Conservation (phyloP, 2,113 vertebrate species). For the Todiramphus chloris region DNA sequence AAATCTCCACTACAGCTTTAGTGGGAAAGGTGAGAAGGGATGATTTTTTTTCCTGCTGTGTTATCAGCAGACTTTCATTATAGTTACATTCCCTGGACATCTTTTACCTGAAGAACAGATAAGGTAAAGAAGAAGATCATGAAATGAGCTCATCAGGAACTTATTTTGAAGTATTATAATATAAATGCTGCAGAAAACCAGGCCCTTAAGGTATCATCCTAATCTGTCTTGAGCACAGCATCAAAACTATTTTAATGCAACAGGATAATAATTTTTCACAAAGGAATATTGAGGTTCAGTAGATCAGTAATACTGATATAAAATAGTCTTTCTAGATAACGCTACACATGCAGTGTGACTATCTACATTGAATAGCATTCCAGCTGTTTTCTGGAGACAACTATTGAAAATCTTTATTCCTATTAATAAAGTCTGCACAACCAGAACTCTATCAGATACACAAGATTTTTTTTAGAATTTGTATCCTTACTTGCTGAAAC, state of each 20-base stretch:
- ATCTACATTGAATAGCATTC: background rate
- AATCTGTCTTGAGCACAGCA: conserved; percentile 10
- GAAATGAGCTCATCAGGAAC: background rate
- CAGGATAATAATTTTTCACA: conserved; percentile 1
- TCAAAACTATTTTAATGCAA: conserved; percentile 34
- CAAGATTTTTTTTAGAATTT: conserved; percentile 10
- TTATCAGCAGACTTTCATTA: conserved; percentile 16
- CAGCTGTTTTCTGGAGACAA: background rate
- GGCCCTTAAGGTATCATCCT: background rate
- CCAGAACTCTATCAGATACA: background rate
- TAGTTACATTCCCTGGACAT: background rate
- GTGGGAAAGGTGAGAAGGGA: background rate
- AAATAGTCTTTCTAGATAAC: conserved; percentile 39
- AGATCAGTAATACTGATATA: conserved; percentile 15
- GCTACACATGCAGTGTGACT: background rate
- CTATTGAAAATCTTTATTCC: background rate
- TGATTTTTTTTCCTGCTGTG: background rate
- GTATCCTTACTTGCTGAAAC: background rate
- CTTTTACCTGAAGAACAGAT: background rate
- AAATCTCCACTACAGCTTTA: background rate
- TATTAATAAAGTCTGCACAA: background rate
- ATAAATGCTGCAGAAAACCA: conserved; percentile 4
- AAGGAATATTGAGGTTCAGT: background rate
- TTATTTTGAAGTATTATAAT: background rate
- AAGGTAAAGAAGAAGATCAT: background rate